phyloP scores from a whole-genome alignment of 2,888 invertebrate genomes.

The Cotesia congregata region DNA sequence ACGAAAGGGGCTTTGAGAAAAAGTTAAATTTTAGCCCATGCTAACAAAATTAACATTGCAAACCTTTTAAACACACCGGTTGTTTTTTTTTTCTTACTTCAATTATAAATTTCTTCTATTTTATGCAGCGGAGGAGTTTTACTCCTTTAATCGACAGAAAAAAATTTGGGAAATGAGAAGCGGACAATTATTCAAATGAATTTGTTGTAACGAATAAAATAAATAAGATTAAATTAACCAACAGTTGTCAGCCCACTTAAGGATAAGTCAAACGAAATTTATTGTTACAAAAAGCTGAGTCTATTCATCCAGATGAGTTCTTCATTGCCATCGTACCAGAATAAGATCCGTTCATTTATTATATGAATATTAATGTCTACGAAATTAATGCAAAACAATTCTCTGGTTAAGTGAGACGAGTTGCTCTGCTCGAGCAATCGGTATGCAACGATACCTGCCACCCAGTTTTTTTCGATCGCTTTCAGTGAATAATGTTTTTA shows the following conservation, averaged over 20 bases:
- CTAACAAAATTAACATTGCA: slow-evolving; percentile 9
- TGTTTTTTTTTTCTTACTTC: background rate
- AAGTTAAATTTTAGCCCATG: background rate
- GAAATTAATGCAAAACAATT: slow-evolving; percentile 57
- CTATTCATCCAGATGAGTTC: slow-evolving; percentile 10
- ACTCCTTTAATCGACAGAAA: background rate
- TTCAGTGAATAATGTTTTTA: slow-evolving; percentile 26
- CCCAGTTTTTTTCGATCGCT: slow-evolving; percentile 48
- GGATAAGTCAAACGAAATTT: background rate
- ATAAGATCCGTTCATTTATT: slow-evolving; percentile 17
- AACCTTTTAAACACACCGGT: background rate
- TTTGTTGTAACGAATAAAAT: background rate
- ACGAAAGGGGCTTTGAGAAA: background rate
- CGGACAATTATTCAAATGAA: background rate
- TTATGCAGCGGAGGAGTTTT: background rate
- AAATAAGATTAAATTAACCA: background rate
- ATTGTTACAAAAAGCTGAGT: background rate
- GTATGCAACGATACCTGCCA: slow-evolving; percentile 46
- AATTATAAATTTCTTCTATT: background rate
- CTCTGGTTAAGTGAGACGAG: slow-evolving; percentile 30
- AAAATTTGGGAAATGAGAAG: background rate
- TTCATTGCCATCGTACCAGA: background rate
- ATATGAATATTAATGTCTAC: slow-evolving; percentile 61
- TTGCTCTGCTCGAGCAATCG: slow-evolving; percentile 39
- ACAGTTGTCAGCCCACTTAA: background rate